phyloP scores from a whole-genome alignment of 2,888 invertebrate genomes.

The Mesochorus sp. region DNA sequence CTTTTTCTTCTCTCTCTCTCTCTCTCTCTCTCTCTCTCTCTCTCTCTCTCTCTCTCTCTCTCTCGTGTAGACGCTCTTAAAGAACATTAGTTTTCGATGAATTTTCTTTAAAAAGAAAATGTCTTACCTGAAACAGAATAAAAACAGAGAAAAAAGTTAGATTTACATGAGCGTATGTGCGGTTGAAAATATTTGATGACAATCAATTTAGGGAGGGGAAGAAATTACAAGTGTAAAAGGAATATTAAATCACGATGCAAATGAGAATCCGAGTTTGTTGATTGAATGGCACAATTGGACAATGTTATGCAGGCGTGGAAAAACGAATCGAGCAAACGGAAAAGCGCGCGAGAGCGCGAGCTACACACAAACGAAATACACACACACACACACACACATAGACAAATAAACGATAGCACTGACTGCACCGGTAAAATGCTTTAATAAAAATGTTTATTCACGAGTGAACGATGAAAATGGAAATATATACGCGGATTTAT shows the following conservation, averaged over 20 bases:
- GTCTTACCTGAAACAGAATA: constrained; percentile 70
- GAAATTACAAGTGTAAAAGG: neutral
- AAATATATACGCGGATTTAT: constrained; percentile 11
- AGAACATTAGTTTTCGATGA: too few relatives aligned
- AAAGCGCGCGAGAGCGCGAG: constrained; percentile 18
- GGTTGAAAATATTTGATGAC: neutral
- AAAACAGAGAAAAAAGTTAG: neutral
- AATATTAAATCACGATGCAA: constrained; percentile 2
- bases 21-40: too few relatives aligned
- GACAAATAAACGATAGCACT: constrained; percentile 1
- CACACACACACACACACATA: neutral
- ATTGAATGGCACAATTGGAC: constrained; percentile 55
- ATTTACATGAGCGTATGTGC: neutral
- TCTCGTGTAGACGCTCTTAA: too few relatives aligned
- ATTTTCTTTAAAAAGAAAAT: neutral
- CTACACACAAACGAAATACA: neutral
- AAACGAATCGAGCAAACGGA: constrained; percentile 26
- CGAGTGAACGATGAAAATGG: constrained; percentile 54
- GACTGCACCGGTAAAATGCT: constrained; percentile 29
- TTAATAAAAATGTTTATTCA: constrained; percentile 60
- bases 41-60: too few relatives aligned
- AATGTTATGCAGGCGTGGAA: constrained; percentile 31
- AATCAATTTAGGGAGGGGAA: neutral
- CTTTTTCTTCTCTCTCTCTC: too few relatives aligned
- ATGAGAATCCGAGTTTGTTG: constrained; percentile 47